phyloP scores from a whole-genome alignment of 2,888 invertebrate species.

The Lasiommata megera region DNA sequence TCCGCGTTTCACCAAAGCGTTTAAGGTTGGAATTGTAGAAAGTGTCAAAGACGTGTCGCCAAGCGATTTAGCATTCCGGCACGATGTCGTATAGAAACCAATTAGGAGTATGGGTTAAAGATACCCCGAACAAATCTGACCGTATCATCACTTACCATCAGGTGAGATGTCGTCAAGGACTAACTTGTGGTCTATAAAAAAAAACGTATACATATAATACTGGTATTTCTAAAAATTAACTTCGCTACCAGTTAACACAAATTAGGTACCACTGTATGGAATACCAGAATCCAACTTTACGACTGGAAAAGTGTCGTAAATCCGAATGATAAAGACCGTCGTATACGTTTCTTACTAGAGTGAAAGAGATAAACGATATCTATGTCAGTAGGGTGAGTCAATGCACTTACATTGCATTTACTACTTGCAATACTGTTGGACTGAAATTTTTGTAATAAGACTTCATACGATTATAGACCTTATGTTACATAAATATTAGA shows the following conservation, averaged over 20 bases:
- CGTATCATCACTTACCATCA: no score
- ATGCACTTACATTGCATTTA: slow-evolving; percentile 49
- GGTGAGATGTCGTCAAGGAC: no score
- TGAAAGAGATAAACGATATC: slow-evolving; percentile 50
- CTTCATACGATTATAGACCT: slow-evolving; percentile 1
- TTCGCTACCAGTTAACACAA: background rate
- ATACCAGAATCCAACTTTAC: slow-evolving; percentile 51
- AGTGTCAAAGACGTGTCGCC: no score
- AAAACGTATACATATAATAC: no score
- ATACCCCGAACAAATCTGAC: no score
- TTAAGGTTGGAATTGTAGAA: no score
- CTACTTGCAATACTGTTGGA: slow-evolving; percentile 24
- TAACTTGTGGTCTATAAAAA: no score
- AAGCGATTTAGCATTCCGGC: no score
- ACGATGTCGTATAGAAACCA: no score
- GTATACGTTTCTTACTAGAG: slow-evolving; percentile 27
- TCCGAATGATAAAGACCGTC: slow-evolving; percentile 43
- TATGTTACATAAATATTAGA: no score
- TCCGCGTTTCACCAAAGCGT: no score
- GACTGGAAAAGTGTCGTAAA: slow-evolving; percentile 65
- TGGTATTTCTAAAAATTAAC: background rate
- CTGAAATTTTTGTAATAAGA: background rate
- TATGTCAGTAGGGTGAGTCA: slow-evolving; percentile 74
- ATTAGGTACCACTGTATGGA: background rate
- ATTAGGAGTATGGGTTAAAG: no score